These are phyloP conservation scores for Ormia ochracea DNA, from an alignment of 2,888 invertebrate species.

Conservation along the genomic window DNA sequence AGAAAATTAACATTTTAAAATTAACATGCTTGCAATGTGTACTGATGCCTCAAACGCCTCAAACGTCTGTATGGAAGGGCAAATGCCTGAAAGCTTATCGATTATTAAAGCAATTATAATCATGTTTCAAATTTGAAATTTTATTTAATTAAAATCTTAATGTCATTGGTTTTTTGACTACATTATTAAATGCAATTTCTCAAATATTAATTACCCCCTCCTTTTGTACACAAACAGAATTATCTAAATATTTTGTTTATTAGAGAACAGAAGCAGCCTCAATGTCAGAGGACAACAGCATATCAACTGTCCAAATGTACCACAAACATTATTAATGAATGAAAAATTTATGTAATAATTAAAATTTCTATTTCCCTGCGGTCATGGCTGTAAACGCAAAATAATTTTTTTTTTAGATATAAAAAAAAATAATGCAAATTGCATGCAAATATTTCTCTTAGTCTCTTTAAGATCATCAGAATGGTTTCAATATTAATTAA, in stretches of 20 bases:
- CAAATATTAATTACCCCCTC: neutral
- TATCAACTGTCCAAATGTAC: constrained; percentile 20
- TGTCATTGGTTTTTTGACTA: neutral
- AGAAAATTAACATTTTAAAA: no score
- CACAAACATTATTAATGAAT: constrained; percentile 37
- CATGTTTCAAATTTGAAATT: neutral
- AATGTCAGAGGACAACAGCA: neutral
- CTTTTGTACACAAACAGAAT: neutral
- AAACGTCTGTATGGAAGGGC: no score
- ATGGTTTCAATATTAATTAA: constrained; percentile 40
- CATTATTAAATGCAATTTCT: constrained; percentile 9
- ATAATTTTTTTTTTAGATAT: neutral
- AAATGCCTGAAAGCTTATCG: neutral
- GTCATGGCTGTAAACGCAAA: neutral
- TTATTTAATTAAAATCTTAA: constrained; percentile 13
- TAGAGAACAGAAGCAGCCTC: neutral
- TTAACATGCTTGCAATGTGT: no score
- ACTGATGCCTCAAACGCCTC: no score
- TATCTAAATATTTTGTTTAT: neutral
- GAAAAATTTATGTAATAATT: constrained; percentile 10
- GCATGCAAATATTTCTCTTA: neutral
- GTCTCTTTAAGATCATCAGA: neutral
- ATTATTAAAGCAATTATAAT: neutral
- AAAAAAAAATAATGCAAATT: constrained; percentile 12
- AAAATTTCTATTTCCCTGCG: constrained; percentile 18